These are phyloP conservation scores for Copsychus sechellarum DNA, from an alignment of 2,113 vertebrate genomes.

Conservation along the genomic window DNA sequence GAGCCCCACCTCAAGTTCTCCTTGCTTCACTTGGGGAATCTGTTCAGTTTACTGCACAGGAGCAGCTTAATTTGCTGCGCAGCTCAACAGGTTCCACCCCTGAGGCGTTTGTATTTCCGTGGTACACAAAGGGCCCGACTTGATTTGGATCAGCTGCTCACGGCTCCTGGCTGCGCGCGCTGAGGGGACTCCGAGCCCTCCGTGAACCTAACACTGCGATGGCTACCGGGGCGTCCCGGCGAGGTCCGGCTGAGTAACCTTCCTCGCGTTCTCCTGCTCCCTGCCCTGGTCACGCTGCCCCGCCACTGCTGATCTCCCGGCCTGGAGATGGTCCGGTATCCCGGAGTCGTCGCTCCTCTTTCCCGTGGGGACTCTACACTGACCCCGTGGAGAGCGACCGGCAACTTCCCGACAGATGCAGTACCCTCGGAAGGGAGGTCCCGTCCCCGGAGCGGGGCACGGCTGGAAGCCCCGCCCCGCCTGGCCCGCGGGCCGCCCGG, in stretches of 20 bases:
- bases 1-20: not conserved
- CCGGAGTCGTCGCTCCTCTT: not conserved
- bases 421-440: not conserved
- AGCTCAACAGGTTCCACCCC: not conserved
- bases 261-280: not conserved
- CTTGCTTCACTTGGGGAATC: not conserved
- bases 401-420: not conserved
- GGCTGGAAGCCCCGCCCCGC: not conserved
- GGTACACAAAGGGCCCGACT: not conserved
- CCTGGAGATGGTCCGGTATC: not conserved
- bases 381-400: too few species aligned
- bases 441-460: not conserved
- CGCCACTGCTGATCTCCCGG: not conserved
- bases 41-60: not conserved
- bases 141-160: not conserved
- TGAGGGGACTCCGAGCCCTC: not conserved
- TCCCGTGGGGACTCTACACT: not conserved
- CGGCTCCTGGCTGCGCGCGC: not conserved
- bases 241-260: not conserved
- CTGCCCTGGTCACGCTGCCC: not conserved
- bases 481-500: not conserved
- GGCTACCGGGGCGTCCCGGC: not conserved
- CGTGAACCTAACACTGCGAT: accelerated
- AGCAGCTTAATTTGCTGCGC: not conserved
- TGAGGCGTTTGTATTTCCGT: not conserved